phyloP scores from a whole-genome alignment of 1,140 invertebrate species.

The Penaeus chinensis region DNA sequence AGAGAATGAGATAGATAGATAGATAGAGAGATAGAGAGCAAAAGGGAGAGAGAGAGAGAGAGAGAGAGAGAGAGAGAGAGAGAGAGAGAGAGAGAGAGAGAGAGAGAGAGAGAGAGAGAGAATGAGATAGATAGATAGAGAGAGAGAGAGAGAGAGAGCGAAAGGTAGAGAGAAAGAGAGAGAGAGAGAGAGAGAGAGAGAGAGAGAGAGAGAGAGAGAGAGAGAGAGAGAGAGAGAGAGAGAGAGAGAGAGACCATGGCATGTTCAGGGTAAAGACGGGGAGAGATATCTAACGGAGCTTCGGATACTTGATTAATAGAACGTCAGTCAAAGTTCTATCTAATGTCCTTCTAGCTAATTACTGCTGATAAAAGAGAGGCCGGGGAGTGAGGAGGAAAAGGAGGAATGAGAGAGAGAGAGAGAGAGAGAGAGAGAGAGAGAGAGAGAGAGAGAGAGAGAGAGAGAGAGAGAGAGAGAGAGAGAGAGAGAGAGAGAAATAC shows the following conservation, averaged over 20 bases:
- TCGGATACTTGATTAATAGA: constrained; percentile 35
- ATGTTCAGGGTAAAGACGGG: neutral
- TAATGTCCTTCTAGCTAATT: constrained; percentile 49
- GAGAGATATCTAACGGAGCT: constrained; percentile 8
- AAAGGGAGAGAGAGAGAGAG: constrained; percentile 6
- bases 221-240: neutral
- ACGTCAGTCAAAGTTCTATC: constrained; percentile 41
- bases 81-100: constrained; percentile 5
- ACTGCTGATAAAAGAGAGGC: neutral
- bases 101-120: neutral
- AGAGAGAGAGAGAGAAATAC: neutral
- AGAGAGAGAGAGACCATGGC: neutral
- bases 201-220: neutral
- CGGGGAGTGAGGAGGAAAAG: neutral
- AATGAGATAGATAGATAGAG: no score
- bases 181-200: neutral
- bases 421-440: neutral
- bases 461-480: neutral
- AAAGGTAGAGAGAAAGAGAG: constrained; percentile 7
- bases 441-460: neutral
- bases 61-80: constrained; percentile 10
- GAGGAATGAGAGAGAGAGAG: no score
- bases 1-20: neutral
- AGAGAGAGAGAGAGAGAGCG: constrained; percentile 22
- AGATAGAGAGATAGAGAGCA: neutral